Evolutionary conservation across 2,888 invertebrate genomes (phyloP).

Genomic region (Thymelicus acteon): DNA sequence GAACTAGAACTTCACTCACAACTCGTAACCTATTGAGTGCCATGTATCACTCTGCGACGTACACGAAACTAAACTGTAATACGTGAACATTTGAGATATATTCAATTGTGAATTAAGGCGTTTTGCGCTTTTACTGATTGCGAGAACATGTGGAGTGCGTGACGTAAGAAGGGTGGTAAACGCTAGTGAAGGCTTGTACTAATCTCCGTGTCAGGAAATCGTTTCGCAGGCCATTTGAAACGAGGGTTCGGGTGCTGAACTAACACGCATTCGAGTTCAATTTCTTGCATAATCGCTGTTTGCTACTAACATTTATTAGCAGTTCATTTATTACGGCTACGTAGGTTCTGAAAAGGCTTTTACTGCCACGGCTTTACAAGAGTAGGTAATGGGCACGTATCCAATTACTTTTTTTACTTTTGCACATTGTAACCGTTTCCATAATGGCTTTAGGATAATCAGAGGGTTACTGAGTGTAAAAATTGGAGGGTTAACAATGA

Average conservation of each 20-base stretch:
- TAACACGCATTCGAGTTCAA: constrained; percentile 79
- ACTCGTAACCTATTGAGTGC: constrained; percentile 8
- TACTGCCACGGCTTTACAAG: constrained; percentile 27
- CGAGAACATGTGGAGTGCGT: constrained; percentile 74
- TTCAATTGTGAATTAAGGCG: constrained; percentile 49
- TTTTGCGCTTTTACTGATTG: constrained; percentile 65
- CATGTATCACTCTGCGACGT: constrained; percentile 35
- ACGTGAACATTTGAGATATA: constrained; percentile 32
- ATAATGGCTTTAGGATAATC: constrained; percentile 26
- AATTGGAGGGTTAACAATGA: background rate
- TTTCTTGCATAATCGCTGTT: constrained; percentile 77
- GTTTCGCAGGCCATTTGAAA: constrained; percentile 84
- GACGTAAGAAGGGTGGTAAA: constrained; percentile 82
- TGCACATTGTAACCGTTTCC: constrained; percentile 27
- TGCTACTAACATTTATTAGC: constrained; percentile 63
- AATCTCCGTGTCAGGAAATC: constrained; percentile 85
- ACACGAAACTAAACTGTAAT: constrained; percentile 60
- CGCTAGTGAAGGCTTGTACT: constrained; percentile 83
- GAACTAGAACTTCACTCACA: constrained; percentile 53
- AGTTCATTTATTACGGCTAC: constrained; percentile 51
- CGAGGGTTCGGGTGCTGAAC: constrained; percentile 70
- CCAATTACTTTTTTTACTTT: constrained; percentile 36
- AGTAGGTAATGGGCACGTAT: constrained; percentile 36
- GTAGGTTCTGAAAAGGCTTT: constrained; percentile 30
- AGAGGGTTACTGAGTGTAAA: background rate